Evolutionary conservation across 1,140 invertebrate species (phyloP), one percentile per base, ranked within the genome.

Genomic region (Drosophila burlai): DNA sequence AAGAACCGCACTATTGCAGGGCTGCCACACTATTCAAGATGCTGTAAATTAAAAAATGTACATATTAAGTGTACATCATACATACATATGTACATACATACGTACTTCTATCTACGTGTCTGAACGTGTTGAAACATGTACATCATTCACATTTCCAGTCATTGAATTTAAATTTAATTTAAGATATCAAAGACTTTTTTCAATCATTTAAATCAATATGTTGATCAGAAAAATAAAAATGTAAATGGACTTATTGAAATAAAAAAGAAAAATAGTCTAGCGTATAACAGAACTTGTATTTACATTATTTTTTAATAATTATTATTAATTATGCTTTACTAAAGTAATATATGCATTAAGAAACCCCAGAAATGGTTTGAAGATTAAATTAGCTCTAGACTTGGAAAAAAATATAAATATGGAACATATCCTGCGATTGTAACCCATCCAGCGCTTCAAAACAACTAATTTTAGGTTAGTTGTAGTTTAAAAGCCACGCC

Each of bases 1-100:
- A 69, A 43, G 13, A 40, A 45, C 66, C 26, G 66, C 47, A 52
- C 43, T 49, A 10, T 43, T 2, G 13, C n/a, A 10, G 29, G 2
- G 36, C 11, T 65, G 45, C 46, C 46, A 67, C 11, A 24, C 11
- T 36, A 6, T n/a, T 52, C 18, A 10, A 38, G 3, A 2, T 2
- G 13, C 18, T 2, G 7, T 24, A 24, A 24, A 16, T 24, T 6
- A 16, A 10, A 4, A 24, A 38, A 15, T 3, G 18, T 18, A 21
- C 2, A 13, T n/a, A n/a, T n/a, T n/a, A 18, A 34, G n/a, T 16
- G 16, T 26, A 16, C 47, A 50, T 50, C 26, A 11, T 24, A 24
- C 24, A 24, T 24, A 24, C 24, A 21, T 21, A 21, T 21, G 21
- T 21, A 21, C 21, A 21, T 11, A 10, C 4, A 13, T 52, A 34